Evolutionary conservation across 2,888 invertebrate genomes (phyloP).

Genomic region (Amphiduros pacificus): DNA sequence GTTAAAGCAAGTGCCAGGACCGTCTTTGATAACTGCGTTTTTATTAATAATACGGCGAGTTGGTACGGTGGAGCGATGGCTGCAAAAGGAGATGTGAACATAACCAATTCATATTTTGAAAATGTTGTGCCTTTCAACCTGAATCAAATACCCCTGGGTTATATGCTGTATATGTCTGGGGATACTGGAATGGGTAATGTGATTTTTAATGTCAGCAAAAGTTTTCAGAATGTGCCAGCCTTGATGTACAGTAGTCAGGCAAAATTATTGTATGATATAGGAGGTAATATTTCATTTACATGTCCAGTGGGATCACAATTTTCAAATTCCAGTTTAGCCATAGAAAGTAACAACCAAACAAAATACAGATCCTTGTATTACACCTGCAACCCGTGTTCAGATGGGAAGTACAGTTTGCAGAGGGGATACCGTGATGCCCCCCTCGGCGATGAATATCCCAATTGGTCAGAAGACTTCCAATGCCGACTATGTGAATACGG

Average conservation of each 20-base stretch:
- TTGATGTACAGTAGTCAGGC: constrained; percentile 5
- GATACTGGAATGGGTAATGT: neutral
- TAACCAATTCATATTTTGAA: constrained; percentile 10
- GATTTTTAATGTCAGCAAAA: neutral
- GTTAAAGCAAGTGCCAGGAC: neutral
- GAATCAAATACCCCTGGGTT: constrained; percentile 6
- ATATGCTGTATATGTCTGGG: constrained; percentile 9
- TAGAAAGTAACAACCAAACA: neutral
- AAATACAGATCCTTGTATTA: constrained; percentile 10
- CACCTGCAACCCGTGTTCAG: constrained; percentile 9
- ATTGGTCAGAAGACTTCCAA: constrained; percentile 6
- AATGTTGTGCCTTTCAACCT: neutral
- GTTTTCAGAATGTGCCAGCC: neutral
- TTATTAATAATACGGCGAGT: constrained; percentile 13
- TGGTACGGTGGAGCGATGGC: constrained; percentile 19
- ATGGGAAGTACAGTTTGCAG: constrained; percentile 8
- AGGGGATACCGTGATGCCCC: constrained; percentile 4
- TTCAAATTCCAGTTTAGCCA: constrained; percentile 4
- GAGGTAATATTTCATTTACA: neutral
- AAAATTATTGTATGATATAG: too few relatives aligned
- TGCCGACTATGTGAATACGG: constrained; percentile 14
- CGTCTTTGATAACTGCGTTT: neutral
- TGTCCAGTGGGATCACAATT: constrained; percentile 16
- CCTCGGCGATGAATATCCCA: neutral
- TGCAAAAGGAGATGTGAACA: neutral